A percentile compares a stretch with the other conserved stretches of the same genome.
These are phyloP conservation scores for Drosophila fulvimacula DNA, from an alignment of 2,888 invertebrate genomes.

Conservation along the genomic window DNA sequence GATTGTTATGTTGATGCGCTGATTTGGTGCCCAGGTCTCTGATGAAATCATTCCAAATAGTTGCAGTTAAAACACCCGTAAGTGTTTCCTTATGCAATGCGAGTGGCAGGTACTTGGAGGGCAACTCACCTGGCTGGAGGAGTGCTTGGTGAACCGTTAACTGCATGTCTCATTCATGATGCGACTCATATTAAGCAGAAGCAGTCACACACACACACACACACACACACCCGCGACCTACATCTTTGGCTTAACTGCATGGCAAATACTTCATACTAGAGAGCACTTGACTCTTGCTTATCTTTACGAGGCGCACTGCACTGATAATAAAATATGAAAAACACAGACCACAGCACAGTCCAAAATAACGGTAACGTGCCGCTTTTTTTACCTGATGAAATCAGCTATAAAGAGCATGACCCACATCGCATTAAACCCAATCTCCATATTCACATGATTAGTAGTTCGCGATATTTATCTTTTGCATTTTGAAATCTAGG, in stretches of 20 bases:
- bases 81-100: conserved; percentile 50
- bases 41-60: conserved; percentile 72
- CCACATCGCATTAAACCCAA: background rate
- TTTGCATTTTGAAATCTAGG: background rate
- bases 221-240: conserved; percentile 40
- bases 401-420: background rate
- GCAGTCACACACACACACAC: conserved; percentile 7
- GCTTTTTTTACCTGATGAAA: background rate
- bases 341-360: no score
- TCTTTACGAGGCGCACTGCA: conserved; percentile 6
- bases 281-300: conserved; percentile 21
- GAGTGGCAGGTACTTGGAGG: conserved; percentile 30
- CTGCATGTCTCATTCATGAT: conserved; percentile 56
- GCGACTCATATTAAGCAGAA: conserved; percentile 32
- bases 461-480: background rate
- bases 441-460: background rate
- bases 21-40: conserved; percentile 54
- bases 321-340: conserved; percentile 8
- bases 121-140: conserved; percentile 14
- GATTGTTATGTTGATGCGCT: conserved; percentile 60
- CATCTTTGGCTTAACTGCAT: conserved; percentile 22
- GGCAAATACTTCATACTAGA: conserved; percentile 21
- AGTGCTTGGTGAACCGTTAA: conserved; percentile 57
- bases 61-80: conserved; percentile 38
- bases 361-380: background rate